phyloP scores from a whole-genome alignment of 2,113 vertebrate species.

The Gnathonemus longibarbis region DNA sequence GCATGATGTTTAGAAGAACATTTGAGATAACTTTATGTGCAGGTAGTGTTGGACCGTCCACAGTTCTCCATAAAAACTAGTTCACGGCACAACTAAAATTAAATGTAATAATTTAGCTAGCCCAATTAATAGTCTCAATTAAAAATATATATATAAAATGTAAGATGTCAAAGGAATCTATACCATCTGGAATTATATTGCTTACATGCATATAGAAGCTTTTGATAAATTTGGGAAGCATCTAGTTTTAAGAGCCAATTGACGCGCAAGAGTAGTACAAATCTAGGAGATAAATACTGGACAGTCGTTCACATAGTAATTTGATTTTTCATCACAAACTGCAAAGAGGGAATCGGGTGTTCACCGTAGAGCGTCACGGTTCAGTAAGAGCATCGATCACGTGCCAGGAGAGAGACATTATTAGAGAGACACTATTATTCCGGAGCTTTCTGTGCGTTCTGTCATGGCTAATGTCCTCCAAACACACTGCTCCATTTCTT shows the following conservation, averaged over 20 bases:
- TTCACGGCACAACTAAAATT: neutral
- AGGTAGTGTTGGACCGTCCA: neutral
- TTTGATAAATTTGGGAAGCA: neutral
- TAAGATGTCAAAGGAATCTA: neutral
- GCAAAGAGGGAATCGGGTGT: neutral
- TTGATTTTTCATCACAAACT: neutral
- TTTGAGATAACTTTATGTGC: neutral
- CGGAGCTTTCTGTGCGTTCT: neutral
- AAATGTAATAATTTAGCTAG: neutral
- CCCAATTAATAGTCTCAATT: neutral
- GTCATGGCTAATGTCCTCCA: constrained; percentile 29
- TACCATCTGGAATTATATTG: neutral
- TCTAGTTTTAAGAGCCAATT: neutral
- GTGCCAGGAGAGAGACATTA: neutral
- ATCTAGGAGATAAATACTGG: neutral
- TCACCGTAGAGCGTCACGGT: neutral
- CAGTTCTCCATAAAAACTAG: neutral
- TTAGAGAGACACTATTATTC: constrained; percentile 15
- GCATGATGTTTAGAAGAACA: neutral
- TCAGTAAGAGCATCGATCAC: constrained; percentile 1
- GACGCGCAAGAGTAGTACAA: no score
- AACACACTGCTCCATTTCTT: constrained; percentile 32
- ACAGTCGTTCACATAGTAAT: neutral
- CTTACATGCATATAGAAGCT: neutral
- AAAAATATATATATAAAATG: neutral